Evolutionary conservation across 2,797 vertebrate genomes (phyloP).

Genomic region (Aplochiton taeniatus): DNA sequence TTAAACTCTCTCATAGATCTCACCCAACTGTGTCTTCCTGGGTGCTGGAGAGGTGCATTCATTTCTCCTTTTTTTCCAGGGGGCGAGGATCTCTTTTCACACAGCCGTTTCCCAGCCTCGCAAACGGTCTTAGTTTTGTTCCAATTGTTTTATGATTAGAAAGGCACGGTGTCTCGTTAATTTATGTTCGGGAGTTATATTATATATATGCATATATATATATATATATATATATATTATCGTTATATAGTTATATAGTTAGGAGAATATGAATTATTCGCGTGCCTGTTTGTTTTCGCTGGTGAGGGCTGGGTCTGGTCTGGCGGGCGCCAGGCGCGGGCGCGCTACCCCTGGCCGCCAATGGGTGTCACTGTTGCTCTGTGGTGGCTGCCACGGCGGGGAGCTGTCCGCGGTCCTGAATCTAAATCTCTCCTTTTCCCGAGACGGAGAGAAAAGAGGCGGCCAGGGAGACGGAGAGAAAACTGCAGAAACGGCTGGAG

Average conservation of each 20-base stretch:
- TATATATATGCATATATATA: too few species aligned
- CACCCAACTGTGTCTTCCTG: conserved; percentile 34
- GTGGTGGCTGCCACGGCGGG: conserved; percentile 4
- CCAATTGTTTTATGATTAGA: too few species aligned
- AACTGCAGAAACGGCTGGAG: conserved; percentile 12
- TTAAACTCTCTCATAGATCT: conserved; percentile 66
- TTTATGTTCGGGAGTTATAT: too few species aligned
- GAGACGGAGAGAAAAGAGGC: conserved; percentile 18
- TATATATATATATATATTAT: too few species aligned
- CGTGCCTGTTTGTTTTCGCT: too few species aligned
- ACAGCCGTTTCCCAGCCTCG: too few species aligned
- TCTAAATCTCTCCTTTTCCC: conserved; percentile 52
- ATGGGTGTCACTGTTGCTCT: conserved; percentile 70
- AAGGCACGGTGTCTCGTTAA: too few species aligned
- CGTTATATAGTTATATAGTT: too few species aligned
- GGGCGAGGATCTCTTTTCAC: conserved; percentile 34
- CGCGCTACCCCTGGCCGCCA: conserved; percentile 21
- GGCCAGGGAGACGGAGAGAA: background rate
- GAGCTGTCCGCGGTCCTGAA: conserved; percentile 60
- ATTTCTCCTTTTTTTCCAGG: background rate
- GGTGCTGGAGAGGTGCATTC: background rate
- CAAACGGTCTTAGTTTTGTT: too few species aligned
- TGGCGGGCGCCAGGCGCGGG: too few species aligned
- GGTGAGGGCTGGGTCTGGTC: background rate
- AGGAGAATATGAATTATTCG: too few species aligned